Evolutionary conservation across 92 coral and sea anemone genomes (phyloP).

Genomic region (Parazoanthus atlanticus): DNA sequence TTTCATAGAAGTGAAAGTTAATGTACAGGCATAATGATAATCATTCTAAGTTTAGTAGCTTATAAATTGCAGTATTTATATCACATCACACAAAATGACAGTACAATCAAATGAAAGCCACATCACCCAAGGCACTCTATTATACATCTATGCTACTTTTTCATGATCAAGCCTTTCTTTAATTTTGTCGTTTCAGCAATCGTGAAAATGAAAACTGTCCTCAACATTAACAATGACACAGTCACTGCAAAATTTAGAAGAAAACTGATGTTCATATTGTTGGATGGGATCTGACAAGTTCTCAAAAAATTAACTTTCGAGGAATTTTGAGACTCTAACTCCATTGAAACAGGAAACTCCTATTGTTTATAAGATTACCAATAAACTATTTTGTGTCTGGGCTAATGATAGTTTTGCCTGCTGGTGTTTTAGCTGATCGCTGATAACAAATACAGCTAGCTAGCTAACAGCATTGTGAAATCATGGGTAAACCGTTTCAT

Average conservation of each 20-base stretch:
- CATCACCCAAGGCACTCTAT: neutral
- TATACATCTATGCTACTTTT: too few relatives aligned
- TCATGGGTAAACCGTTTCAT: neutral
- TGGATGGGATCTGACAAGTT: neutral
- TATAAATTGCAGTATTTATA: too few relatives aligned
- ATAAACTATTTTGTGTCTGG: neutral
- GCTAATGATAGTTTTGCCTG: neutral
- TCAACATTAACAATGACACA: neutral
- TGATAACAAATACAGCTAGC: neutral
- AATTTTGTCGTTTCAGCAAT: neutral
- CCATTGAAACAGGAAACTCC: neutral
- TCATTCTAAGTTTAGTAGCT: too few relatives aligned
- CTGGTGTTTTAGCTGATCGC: neutral
- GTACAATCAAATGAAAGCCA: neutral
- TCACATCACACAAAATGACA: neutral
- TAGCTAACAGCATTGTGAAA: constrained; percentile 15
- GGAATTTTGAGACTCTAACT: neutral
- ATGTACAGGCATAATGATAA: too few relatives aligned
- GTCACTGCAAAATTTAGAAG: neutral
- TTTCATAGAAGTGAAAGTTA: too few relatives aligned
- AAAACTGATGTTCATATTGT: neutral
- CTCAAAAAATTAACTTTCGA: neutral
- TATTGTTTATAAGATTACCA: neutral
- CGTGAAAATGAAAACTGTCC: neutral
- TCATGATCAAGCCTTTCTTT: neutral